Conservation (phyloP, 92 coral and sea anemone genomes). For the Actinostola sp. region DNA sequence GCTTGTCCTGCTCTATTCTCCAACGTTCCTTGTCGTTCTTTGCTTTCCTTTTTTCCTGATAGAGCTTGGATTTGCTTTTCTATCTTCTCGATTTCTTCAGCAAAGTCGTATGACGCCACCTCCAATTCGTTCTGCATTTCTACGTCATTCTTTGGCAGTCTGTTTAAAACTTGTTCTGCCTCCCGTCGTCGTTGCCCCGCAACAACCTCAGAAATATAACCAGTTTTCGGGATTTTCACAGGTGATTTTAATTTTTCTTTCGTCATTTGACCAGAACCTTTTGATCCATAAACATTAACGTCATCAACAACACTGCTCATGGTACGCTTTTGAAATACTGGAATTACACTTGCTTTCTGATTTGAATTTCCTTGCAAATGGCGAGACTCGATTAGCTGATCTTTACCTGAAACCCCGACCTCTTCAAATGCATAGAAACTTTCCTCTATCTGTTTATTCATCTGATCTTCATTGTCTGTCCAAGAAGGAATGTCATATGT, state of each 20-base stretch:
- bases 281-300: too few relatives aligned
- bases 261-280: too few relatives aligned
- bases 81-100: constrained; percentile 14
- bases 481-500: constrained; percentile 21
- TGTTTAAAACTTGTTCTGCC: neutral
- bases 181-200: neutral
- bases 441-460: neutral
- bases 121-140: constrained; percentile 12
- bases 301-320: too few relatives aligned
- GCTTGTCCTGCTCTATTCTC: neutral
- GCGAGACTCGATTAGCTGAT: too few relatives aligned
- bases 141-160: neutral
- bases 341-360: too few relatives aligned
- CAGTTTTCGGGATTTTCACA: neutral
- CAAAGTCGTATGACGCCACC: constrained; percentile 6
- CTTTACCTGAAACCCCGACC: too few relatives aligned
- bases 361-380: too few relatives aligned
- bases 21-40: too few relatives aligned
- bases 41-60: neutral
- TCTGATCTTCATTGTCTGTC: constrained; percentile 22
- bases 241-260: neutral
- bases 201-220: neutral
- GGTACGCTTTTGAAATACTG: too few relatives aligned
- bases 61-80: constrained; percentile 9
- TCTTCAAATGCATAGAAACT: too few relatives aligned